Base-by-base conservation (phyloP, 2,888 invertebrate species). In the Thysanoteuthis rhombus region DNA sequence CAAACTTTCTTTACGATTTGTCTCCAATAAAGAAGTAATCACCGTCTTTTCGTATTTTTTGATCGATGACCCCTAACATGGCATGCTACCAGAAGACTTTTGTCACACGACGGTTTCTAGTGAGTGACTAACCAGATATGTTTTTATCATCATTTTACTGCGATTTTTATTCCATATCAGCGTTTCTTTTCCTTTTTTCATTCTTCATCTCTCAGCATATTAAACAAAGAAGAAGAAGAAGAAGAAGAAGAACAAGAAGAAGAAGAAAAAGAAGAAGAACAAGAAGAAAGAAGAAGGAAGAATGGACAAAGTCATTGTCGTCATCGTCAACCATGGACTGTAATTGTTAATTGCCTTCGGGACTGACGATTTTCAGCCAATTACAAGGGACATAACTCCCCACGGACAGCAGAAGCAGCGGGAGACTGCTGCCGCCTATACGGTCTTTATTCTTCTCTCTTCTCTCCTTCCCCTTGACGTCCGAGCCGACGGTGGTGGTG, bases 231-330 rank as follows among this genome's bases (percentile, higher is more conserved):
- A 10, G 0, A 10, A 8, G n/a, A 6, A 10, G 10, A 8, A n/a
- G 10, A 32, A 10, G 16, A 0, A 75, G n/a, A n/a, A 0, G 16
- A 1, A n/a, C 1, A 32, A 0, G 10, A 0, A 32, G 6, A 32
- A 1, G 3, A 10, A 32, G 6, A 32, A n/a, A 32, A 10, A 4
- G 32, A 6, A 10, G 12, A n/a, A 32, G 16, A 32, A 8, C 4
- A 32, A 6, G 32, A n/a, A n/a, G 12, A 75, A n/a, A 75, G 75
- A 75, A 19, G 75, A 10, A 75, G 16, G n/a, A 2, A n/a, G n/a
- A n/a, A n/a, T n/a, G n/a, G n/a, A n/a, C n/a, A n/a, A n/a, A n/a
- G n/a, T n/a, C n/a, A n/a, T n/a, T n/a, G 75, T 8, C 36, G 36
- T 16, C 12, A n/a, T 75, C n/a, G n/a, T 19, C 75, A 75, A n/a